Evolutionary conservation across 1,140 invertebrate genomes (phyloP), one percentile per base, ranked within the genome.

Genomic region (Batillaria attramentaria): DNA sequence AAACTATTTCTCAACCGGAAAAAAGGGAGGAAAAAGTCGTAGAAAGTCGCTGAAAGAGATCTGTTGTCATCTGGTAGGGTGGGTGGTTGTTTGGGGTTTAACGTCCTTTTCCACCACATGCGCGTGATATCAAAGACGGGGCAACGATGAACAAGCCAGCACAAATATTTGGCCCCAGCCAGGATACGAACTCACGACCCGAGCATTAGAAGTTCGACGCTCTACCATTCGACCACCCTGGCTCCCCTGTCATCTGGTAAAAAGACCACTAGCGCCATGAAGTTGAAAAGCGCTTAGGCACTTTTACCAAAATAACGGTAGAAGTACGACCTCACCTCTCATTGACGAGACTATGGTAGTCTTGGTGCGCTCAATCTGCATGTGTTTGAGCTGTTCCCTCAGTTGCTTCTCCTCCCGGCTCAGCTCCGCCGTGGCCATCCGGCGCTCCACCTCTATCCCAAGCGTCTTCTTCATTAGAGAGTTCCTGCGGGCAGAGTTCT

Each of bases 281-380:
- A n/a, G n/a, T n/a, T n/a, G n/a, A n/a, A n/a, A n/a, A n/a, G n/a
- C n/a, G n/a, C n/a, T n/a, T n/a, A 20, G 24, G 1, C 57, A 2
- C 24, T 28, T 6, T 2, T 4, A 20, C 6, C 20, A 31, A 60
- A 60, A 60, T 6, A 0, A n/a, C 24, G 4, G 57, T 35, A 62
- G 24, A 77, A 28, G 2, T 75, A 41, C 31, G 20, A 65, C 84
- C 50, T 82, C n/a, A 86, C 85, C 84, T 85, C 80, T 81, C 33
- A 82, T 76, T 31, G 74, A 57, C 13, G 81, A 60, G 20, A 74
- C 66, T 6, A 81, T 77, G 16, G 69, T 70, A 33, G 79, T 75
- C 37, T 84, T 84, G 68, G 77, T 83, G 54, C 84, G 83, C 20
- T 87, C 86, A n/a, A 85, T 81, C 65, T 86, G 76, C 81, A 87